Percentiles rank a stretch among this genome's conserved stretches.
These are phyloP conservation scores for Amblyjoppa proteus DNA, from an alignment of 2,888 invertebrate genomes.

Conservation along the genomic window DNA sequence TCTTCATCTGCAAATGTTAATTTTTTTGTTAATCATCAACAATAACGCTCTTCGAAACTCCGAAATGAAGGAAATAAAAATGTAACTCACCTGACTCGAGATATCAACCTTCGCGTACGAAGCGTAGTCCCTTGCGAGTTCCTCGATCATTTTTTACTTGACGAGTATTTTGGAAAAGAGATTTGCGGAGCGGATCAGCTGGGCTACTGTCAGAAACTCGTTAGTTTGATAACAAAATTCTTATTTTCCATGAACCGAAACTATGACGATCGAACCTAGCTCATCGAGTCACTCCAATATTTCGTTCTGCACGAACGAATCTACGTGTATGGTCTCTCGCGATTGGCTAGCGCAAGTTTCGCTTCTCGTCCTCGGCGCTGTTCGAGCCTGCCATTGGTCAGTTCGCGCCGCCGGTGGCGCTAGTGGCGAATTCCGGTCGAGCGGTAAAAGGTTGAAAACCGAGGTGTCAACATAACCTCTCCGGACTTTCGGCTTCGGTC, in stretches of 20 bases:
- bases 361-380: not conserved
- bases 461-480: constrained; percentile 30
- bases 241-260: not conserved
- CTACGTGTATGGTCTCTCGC: not conserved
- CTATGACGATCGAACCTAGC: not conserved
- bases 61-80: not conserved
- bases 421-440: not conserved
- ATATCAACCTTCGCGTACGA: constrained; percentile 80
- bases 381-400: not conserved
- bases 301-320: not conserved
- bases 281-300: not conserved
- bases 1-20: constrained; percentile 76
- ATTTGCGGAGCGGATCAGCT: not conserved
- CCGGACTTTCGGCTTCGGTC: constrained; percentile 3
- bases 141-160: constrained; percentile 74
- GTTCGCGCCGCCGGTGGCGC: not conserved
- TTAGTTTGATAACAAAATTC: not conserved
- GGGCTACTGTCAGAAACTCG: constrained; percentile 6
- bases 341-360: not conserved
- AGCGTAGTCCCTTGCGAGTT: constrained; percentile 81
- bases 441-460: constrained; percentile 1
- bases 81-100: constrained; percentile 77
- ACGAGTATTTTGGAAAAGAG: too few relatives aligned
- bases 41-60: not conserved
- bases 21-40: not conserved